Percentiles rank a stretch among this genome's conserved stretches.
Conservation (phyloP, 2,797 vertebrate species). For the Micropoecilia bifurca region DNA sequence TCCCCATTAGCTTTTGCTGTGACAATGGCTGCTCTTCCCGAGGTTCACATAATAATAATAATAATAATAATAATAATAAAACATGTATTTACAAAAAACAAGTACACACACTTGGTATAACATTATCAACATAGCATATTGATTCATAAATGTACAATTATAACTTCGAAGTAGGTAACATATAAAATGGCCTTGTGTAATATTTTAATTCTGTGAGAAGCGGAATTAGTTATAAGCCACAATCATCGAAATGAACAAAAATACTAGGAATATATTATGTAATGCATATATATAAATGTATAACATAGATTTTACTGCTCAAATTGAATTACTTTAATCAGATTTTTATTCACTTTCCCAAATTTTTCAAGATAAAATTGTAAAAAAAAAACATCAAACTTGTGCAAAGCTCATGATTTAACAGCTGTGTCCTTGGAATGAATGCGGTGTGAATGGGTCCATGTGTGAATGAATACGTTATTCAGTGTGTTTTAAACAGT, state of each 20-base stretch:
- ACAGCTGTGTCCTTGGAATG: neutral
- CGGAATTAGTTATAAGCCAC: neutral
- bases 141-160: no score
- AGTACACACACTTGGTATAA: no score
- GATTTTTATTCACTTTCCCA: neutral
- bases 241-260: neutral
- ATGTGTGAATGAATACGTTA: constrained; percentile 11
- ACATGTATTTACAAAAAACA: no score
- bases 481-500: constrained; percentile 9
- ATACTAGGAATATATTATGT: neutral
- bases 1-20: no score
- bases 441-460: neutral
- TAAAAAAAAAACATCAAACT: neutral
- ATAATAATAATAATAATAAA: no score
- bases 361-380: neutral
- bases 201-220: neutral
- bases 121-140: no score
- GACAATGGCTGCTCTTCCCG: no score
- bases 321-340: neutral
- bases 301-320: neutral
- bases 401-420: neutral
- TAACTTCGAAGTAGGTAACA: no score
- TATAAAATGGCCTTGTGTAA: neutral
- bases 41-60: no score
- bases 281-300: neutral